phyloP scores from a whole-genome alignment of 1,140 invertebrate species.

The Philopotamus ludificatus region DNA sequence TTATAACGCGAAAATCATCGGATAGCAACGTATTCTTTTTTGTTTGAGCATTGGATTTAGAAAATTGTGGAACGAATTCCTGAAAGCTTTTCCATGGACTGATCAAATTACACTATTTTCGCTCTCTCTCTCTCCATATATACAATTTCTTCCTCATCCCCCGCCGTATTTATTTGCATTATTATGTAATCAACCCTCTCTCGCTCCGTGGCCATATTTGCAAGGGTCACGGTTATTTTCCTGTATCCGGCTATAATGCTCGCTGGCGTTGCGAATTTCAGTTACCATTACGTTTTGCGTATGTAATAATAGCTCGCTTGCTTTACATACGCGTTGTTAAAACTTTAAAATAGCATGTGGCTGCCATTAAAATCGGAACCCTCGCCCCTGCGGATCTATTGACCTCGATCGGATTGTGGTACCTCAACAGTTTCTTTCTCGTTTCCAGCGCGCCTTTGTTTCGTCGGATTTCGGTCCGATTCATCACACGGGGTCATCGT shows the following conservation, averaged over 20 bases:
- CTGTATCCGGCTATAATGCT: background rate
- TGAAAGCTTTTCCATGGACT: too few relatives aligned
- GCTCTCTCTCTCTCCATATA: too few relatives aligned
- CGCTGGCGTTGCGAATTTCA: background rate
- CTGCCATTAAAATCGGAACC: too few relatives aligned
- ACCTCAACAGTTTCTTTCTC: background rate
- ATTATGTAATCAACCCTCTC: background rate
- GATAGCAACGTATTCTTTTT: too few relatives aligned
- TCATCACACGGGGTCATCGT: background rate
- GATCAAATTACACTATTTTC: too few relatives aligned
- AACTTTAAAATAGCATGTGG: too few relatives aligned
- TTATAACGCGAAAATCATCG: too few relatives aligned
- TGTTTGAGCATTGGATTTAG: background rate
- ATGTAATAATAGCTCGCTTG: background rate
- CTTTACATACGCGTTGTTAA: too few relatives aligned
- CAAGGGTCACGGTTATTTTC: slow-evolving; percentile 4
- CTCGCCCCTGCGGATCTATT: background rate
- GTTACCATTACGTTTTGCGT: background rate
- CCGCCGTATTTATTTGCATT: background rate
- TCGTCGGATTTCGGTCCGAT: background rate
- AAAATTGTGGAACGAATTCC: background rate
- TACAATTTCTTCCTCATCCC: background rate
- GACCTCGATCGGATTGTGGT: background rate
- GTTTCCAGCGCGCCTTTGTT: background rate
- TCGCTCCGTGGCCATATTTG: background rate